Evolutionary conservation across 92 coral and sea anemone species (phyloP).

Genomic region (Isaurus tuberculatus): DNA sequence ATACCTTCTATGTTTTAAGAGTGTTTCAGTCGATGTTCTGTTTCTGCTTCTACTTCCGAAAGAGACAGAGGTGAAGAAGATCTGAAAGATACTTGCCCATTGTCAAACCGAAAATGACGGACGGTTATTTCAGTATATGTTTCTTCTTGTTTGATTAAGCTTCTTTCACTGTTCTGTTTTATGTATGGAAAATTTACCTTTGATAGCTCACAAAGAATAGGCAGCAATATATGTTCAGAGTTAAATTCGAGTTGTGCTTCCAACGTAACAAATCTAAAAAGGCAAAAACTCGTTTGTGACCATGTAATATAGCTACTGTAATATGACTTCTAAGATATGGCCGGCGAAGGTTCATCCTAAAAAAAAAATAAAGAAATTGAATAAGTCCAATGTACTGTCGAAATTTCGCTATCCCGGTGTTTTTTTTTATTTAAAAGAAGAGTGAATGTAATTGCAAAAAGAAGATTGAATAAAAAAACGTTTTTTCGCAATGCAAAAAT

Average conservation of each 20-base stretch:
- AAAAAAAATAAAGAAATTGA: too few relatives aligned
- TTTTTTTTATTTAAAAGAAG: too few relatives aligned
- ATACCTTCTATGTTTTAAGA: too few relatives aligned
- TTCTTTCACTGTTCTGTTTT: not conserved
- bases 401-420: too few relatives aligned
- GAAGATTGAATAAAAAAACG: too few relatives aligned
- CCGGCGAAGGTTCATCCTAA: slow-evolving; percentile 11
- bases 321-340: slow-evolving; percentile 28
- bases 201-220: slow-evolving; percentile 28
- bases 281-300: slow-evolving; percentile 31
- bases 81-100: too few relatives aligned
- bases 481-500: too few relatives aligned
- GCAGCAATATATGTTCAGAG: slow-evolving; percentile 35
- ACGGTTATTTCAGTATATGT: not conserved
- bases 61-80: too few relatives aligned
- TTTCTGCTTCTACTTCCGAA: too few relatives aligned
- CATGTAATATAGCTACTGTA: slow-evolving; percentile 40
- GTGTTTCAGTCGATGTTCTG: too few relatives aligned
- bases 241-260: slow-evolving; percentile 54
- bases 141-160: not conserved
- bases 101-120: not conserved
- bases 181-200: slow-evolving; percentile 28
- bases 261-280: slow-evolving; percentile 37
- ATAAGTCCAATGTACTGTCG: too few relatives aligned
- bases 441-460: too few relatives aligned